Percentiles rank a stretch among this genome's conserved stretches.
These are phyloP conservation scores for Heliothis virescens DNA, from an alignment of 1,140 invertebrate genomes.

Conservation along the genomic window DNA sequence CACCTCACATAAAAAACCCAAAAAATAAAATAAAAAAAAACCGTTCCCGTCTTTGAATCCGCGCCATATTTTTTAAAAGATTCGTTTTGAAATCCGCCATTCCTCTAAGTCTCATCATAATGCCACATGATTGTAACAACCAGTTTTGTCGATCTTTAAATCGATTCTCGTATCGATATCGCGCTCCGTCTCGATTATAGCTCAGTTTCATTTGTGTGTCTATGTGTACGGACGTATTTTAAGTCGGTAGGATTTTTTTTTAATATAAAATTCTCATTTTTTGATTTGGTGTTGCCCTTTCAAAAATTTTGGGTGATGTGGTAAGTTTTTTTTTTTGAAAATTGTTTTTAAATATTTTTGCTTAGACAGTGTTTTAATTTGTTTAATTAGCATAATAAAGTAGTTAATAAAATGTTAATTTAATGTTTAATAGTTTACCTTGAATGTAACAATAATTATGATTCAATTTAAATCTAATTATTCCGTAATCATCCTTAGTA, in stretches of 20 bases:
- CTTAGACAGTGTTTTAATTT: no score
- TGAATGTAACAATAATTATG: background rate
- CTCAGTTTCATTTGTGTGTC: slow-evolving; percentile 38
- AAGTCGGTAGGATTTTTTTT: slow-evolving; percentile 6
- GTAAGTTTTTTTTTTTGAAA: slow-evolving; percentile 9
- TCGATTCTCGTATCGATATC: slow-evolving; percentile 47
- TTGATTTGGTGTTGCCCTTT: slow-evolving; percentile 7
- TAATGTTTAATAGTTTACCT: background rate
- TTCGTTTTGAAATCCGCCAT: slow-evolving; percentile 46
- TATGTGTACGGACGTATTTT: slow-evolving; percentile 31
- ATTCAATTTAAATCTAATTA: background rate
- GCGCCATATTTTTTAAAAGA: slow-evolving; percentile 42
- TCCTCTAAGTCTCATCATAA: slow-evolving; percentile 43
- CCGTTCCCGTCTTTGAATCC: slow-evolving; percentile 21
- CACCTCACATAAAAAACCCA: slow-evolving; percentile 15
- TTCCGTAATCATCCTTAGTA: background rate
- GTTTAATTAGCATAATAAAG: background rate
- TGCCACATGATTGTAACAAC: slow-evolving; percentile 26
- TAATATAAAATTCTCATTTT: background rate
- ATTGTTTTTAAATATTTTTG: background rate
- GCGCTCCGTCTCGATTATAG: slow-evolving; percentile 25
- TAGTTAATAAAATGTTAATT: slow-evolving; percentile 6
- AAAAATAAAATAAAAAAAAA: background rate
- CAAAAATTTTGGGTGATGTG: background rate
- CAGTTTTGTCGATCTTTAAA: slow-evolving; percentile 45